Base-by-base conservation (phyloP, 2,113 vertebrate species). In the Ictalurus furcatus region DNA sequence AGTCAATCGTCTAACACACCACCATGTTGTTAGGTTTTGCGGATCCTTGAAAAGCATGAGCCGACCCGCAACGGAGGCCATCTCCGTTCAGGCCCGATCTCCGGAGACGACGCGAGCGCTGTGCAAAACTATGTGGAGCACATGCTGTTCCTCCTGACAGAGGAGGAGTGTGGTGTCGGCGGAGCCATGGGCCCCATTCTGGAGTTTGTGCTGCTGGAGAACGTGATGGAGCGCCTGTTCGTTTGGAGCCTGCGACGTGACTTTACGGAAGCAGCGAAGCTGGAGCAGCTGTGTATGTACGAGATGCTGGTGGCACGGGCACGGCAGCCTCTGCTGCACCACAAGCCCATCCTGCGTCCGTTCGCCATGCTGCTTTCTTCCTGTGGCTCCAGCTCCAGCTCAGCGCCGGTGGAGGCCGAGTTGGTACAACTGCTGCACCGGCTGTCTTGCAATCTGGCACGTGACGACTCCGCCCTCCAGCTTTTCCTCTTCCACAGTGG, bases 71-170 rank as follows among this genome's bases (percentile, higher is more conserved):
- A 79, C 3, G 82, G 78, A 14, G 94, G 17, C 8, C 14, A 34
- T 2, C 52, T 81, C 4, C 92, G 91, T 1, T 95, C 96, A 0
- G 96, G 96, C 0, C 90, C 95, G 0, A 95, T 99, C 92, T 96
- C 97, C 2, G 91, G 96, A 0, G 98, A 99, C 48, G 98, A 99
- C 93, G 97, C 97, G 90, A 99, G 97, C 34, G 97, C 98, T 0
- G 98, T 99, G 73, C 98, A 99, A 95, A 99, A 99, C 93, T 99
- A 99, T 0, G 98, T 99, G 63, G 98, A 99, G 17, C 98, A 99
- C 94, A 99, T 99, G 98, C 95, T 99, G 16, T 98, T 99, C 90
- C 94, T 99, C 91, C 90, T 99, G 88, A 98, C 98, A 92, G 98
- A 99, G 91, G 98, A 99, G n/a, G 96, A 96, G 89, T 93, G 95